Evolutionary conservation across 2,888 invertebrate genomes (phyloP), one percentile per base, ranked within the genome.

Genomic region (Lamellibrachia columna): DNA sequence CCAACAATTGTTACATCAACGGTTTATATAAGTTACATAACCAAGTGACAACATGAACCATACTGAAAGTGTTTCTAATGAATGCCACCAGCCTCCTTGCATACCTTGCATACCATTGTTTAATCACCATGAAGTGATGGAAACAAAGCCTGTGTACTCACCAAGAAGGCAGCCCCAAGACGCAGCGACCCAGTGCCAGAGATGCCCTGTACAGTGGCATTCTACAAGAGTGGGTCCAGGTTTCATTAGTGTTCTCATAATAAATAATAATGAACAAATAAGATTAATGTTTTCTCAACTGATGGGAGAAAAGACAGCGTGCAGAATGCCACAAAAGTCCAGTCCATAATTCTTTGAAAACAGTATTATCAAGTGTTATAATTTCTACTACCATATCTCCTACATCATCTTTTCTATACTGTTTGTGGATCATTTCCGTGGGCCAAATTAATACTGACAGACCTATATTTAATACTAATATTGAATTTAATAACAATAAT

Each of bases 111-210:
- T 2, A 55, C 9, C 55, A 3, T 55, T 40, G 40, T 40, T 40
- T 40, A 40, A 40, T 9, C 3, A 55, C 55, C 55, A 4, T 55
- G 55, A 55, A 3, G 55, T 55, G 55, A 55, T 9, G 9, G 7
- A 55, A 9, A 55, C 55, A 55, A 55, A 55, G 55, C 7, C 55
- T 9, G 3, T 75, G 75, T 4, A 95, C 95, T 98, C 93, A 97
- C 98, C 93, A 99, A 97, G 96, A 99, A 99, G 93, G 98, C 98
- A 90, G 98, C 98, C 55, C 99, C 99, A 92, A 99, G 97, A 93
- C 98, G 97, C n/a, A 99, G 97, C 1, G 99, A 98, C 28, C 99
- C 99, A 22, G 99, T 99, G 92, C 99, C 99, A 94, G 99, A 99
- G 93, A 99, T 98, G n/a, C 98, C 98, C 97, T 98, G 98, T 6